Base-by-base conservation (phyloP, 1,140 invertebrate genomes). In the Acromyrmex echinatior region DNA sequence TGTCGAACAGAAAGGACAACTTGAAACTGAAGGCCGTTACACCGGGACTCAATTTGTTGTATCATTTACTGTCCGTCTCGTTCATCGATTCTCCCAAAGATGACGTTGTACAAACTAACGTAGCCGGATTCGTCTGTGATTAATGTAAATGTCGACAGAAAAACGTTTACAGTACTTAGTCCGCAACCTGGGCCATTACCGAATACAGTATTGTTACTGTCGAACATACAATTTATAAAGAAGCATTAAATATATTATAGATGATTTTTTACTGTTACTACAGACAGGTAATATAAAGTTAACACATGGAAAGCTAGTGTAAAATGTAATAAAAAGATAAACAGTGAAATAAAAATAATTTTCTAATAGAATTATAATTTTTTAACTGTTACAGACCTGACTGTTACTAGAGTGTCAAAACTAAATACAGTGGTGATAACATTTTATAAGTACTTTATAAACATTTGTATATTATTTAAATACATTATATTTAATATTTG, bases 71-170 rank as follows among this genome's bases (percentile, higher is more conserved):
- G 0, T 98, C 98, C 9, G 96, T 99, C 0, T 99, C 97, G 87
- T 98, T 98, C 96, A 97, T 98, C 0, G 97, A 97, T 73, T 96
- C 97, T 0, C 96, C 95, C 3, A 96, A 97, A 31, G 97, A 97
- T 86, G 98, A 99, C 92, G 97, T 99, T 96, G 5, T 35, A 35
- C 31, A 97, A 86, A 97, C 97, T 14, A 99, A 99, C 96, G 96
- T 99, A 10, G 97, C 98, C 45, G 99, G 99, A 79, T 99, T 99
- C 95, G 97, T 99, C 87, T 99, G 98, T 99, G 98, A 99, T 98
- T 7, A 97, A 97, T 87, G 97, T 99, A 35, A 98, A 99, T 94
- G 97, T 97, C 90, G 98, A 99, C 65, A 96, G 97, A 81, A 97
- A 99, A 94, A 97, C 96, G 1, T 96, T 99, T 63, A 99, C 98